Percentiles rank a stretch among this genome's conserved stretches.
Conservation (phyloP, 23 tunicate genomes). For the Trididemnum clinides region DNA sequence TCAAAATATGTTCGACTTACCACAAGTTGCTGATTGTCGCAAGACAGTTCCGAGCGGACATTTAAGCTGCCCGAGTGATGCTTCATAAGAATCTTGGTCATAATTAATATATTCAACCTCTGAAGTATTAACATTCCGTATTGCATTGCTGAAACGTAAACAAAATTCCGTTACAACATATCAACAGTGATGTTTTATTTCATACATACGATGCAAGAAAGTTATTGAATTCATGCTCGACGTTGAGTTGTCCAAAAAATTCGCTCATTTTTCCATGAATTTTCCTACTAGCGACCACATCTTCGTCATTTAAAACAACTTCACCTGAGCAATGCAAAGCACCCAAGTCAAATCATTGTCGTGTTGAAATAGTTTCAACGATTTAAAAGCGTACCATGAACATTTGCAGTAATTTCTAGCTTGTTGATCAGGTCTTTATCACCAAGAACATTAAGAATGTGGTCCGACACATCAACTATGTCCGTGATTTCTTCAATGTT, state of each 20-base stretch:
- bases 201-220: neutral
- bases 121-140: conserved; percentile 47
- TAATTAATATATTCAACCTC: conserved; percentile 34
- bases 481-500: neutral
- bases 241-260: conserved; percentile 55
- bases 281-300: conserved; percentile 52
- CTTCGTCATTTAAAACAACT: conserved; percentile 54
- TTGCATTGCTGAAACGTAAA: conserved; percentile 24
- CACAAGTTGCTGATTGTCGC: conserved; percentile 76
- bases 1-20: conserved; percentile 47
- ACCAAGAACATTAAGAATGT: neutral
- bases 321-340: conserved; percentile 9
- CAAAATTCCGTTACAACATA: neutral
- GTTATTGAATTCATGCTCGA: conserved; percentile 16
- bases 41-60: conserved; percentile 86
- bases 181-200: neutral
- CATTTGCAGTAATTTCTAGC: conserved; percentile 5
- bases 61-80: conserved; percentile 36
- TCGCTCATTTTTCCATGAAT: conserved; percentile 68
- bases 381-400: neutral
- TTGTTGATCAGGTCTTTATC: conserved; percentile 1
- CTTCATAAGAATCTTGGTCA: conserved; percentile 51
- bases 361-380: neutral
- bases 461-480: neutral
- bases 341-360: neutral